Percentiles rank a stretch among this genome's conserved stretches.
phyloP scores from a whole-genome alignment of 2,888 invertebrate species.

The Danaus chrysippus region DNA sequence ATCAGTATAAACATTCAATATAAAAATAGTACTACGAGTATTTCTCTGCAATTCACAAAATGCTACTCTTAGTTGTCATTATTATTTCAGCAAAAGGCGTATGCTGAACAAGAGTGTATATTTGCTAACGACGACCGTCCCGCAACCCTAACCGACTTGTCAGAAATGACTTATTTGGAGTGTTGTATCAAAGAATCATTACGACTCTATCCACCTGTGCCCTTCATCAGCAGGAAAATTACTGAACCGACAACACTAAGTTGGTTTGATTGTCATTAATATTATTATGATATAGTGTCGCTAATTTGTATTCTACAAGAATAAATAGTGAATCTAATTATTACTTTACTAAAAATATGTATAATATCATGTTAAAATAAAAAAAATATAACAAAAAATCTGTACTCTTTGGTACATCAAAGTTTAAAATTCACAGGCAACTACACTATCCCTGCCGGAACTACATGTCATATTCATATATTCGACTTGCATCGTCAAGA shows the following conservation, averaged over 20 bases:
- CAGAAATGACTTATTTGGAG: conserved; percentile 80
- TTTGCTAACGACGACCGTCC: conserved; percentile 81
- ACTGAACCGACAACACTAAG: conserved; percentile 51
- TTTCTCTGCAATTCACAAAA: no score
- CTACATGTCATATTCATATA: conserved; percentile 28
- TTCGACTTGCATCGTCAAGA: conserved; percentile 59
- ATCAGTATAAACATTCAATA: no score
- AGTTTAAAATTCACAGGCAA: conserved; percentile 14
- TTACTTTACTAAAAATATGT: no score
- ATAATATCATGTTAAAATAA: no score
- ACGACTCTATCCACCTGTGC: conserved; percentile 80
- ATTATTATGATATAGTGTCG: neutral
- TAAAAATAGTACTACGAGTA: no score
- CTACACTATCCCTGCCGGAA: conserved; percentile 21
- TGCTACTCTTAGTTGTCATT: no score
- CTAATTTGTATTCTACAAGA: neutral
- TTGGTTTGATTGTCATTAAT: neutral
- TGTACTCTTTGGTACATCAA: no score
- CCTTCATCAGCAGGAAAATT: conserved; percentile 74
- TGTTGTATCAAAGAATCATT: conserved; percentile 82
- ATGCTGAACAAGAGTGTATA: conserved; percentile 80
- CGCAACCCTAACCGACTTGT: conserved; percentile 69
- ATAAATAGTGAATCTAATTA: neutral
- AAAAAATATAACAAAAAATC: no score
- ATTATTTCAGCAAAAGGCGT: conserved; percentile 77